Evolutionary conservation across 2,113 vertebrate genomes (phyloP).

Genomic region (Ellobius talpinus): DNA sequence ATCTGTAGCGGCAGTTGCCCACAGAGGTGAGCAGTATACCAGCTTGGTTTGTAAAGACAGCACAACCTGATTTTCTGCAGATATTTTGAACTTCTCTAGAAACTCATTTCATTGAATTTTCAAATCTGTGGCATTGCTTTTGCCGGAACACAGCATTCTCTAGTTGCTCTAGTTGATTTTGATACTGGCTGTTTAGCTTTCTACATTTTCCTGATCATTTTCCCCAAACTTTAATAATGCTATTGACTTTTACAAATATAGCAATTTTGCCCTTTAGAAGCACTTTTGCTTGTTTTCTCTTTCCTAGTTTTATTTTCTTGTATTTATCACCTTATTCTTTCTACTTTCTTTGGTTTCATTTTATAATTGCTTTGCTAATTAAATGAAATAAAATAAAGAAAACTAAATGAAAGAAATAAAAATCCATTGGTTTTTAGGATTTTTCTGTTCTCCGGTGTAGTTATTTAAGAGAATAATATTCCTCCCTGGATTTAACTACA

Average conservation of each 20-base stretch:
- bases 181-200: background rate
- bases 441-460: conserved; percentile 31
- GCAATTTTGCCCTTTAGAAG: conserved; percentile 5
- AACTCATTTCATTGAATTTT: conserved; percentile 18
- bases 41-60: background rate
- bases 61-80: background rate
- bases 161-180: background rate
- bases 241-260: background rate
- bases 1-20: background rate
- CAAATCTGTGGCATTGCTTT: background rate
- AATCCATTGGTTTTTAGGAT: background rate
- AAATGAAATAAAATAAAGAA: conserved; percentile 23
- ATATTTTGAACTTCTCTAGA: conserved; percentile 6
- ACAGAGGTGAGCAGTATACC: background rate
- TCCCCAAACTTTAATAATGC: background rate
- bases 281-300: background rate
- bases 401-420: conserved; percentile 4
- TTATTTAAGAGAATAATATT: background rate
- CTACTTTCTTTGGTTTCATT: background rate
- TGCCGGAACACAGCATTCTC: background rate
- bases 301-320: background rate
- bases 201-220: background rate
- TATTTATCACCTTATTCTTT: background rate
- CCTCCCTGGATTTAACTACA: background rate
- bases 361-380: conserved; percentile 27